These are phyloP conservation scores for Ectobius pallidus DNA, from an alignment of 2,888 invertebrate species.

Conservation along the genomic window DNA sequence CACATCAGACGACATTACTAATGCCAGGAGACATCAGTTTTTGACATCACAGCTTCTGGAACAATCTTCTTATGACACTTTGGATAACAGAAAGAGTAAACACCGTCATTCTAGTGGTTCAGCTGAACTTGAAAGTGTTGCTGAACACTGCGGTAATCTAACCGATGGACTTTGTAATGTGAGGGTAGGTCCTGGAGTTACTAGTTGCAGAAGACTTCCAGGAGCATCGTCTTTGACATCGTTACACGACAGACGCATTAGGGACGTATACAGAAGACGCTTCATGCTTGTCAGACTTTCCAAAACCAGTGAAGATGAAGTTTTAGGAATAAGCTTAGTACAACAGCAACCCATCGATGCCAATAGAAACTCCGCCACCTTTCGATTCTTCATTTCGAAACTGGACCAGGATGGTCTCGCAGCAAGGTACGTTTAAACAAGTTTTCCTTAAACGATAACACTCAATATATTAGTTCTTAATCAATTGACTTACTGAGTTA, in stretches of 20 bases:
- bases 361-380: constrained; percentile 63
- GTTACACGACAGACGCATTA: not conserved
- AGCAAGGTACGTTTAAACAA: constrained; percentile 53
- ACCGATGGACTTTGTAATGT: not conserved
- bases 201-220: not conserved
- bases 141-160: not conserved
- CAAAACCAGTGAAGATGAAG: constrained; percentile 69
- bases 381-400: constrained; percentile 67
- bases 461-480: not conserved
- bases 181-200: not conserved
- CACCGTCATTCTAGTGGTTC: constrained; percentile 4
- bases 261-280: constrained; percentile 23
- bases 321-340: constrained; percentile 73
- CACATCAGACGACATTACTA: constrained; percentile 59
- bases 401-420: constrained; percentile 70
- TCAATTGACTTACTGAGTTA: not conserved
- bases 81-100: too few species aligned
- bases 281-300: constrained; percentile 62
- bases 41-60: constrained; percentile 55
- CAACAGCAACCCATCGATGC: constrained; percentile 64
- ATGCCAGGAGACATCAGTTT: constrained; percentile 60
- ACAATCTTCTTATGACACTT: not conserved
- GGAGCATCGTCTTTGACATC: constrained; percentile 4
- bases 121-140: not conserved
- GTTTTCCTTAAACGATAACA: not conserved